phyloP scores from a whole-genome alignment of 2,797 vertebrate species.

The Melanotaenia trifasciata region DNA sequence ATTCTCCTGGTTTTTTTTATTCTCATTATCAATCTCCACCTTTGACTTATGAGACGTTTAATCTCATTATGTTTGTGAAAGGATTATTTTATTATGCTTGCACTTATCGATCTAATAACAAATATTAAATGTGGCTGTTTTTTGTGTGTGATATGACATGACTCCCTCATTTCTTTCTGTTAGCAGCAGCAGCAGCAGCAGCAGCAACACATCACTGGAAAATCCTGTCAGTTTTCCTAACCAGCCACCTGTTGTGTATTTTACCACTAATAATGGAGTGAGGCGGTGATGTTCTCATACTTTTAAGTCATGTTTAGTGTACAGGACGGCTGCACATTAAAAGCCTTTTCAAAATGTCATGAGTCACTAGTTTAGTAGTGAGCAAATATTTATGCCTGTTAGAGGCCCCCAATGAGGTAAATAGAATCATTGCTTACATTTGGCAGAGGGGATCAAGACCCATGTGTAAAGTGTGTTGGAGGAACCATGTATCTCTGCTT shows the following conservation, averaged over 20 bases:
- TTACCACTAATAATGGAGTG: slow-evolving; percentile 74
- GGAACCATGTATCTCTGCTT: slow-evolving; percentile 53
- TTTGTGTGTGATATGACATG: slow-evolving; percentile 35
- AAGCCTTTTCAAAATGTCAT: slow-evolving; percentile 84
- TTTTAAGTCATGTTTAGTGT: slow-evolving; percentile 81
- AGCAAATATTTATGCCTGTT: slow-evolving; percentile 87
- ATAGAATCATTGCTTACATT: slow-evolving; percentile 85
- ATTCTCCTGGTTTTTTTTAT: neutral
- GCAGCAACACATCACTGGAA: slow-evolving; percentile 64
- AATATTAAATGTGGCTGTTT: slow-evolving; percentile 26
- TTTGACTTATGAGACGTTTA: neutral
- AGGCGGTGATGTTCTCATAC: slow-evolving; percentile 67
- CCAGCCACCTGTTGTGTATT: slow-evolving; percentile 80
- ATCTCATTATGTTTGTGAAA: neutral
- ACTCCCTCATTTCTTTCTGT: slow-evolving; percentile 50
- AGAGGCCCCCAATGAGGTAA: slow-evolving; percentile 84
- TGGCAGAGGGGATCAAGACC: slow-evolving; percentile 67
- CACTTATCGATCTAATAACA: slow-evolving; percentile 5
- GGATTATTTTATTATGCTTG: neutral
- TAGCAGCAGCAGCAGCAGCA: slow-evolving; percentile 45
- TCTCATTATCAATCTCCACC: neutral
- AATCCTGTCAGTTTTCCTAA: slow-evolving; percentile 59
- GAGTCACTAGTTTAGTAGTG: slow-evolving; percentile 83
- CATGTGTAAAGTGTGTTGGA: slow-evolving; percentile 54
- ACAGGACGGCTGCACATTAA: slow-evolving; percentile 75